Evolutionary conservation across 2,113 vertebrate species (phyloP).

Genomic region (Thinocorus orbignyianus): DNA sequence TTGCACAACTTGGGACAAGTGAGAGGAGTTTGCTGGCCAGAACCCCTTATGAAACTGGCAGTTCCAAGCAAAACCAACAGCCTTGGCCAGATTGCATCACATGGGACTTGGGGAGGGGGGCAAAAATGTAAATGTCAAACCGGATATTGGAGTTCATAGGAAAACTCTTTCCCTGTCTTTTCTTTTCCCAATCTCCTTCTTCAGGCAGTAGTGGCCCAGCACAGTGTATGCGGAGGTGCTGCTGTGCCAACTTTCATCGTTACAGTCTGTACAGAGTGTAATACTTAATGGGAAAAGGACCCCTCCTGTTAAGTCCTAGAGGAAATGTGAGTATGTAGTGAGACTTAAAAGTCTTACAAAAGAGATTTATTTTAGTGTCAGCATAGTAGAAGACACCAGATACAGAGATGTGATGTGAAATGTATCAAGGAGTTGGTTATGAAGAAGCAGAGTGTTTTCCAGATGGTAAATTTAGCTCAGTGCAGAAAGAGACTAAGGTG

Average conservation of each 20-base stretch:
- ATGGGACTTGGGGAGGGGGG: not conserved
- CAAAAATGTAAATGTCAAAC: not conserved
- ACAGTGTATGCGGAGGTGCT: not conserved
- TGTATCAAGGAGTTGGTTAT: not conserved
- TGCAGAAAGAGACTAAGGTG: not conserved
- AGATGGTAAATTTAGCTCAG: not conserved
- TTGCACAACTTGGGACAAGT: not conserved
- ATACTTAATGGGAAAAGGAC: not conserved
- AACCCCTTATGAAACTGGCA: not conserved
- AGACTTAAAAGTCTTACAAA: not conserved
- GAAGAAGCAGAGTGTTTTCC: not conserved
- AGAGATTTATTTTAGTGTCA: not conserved
- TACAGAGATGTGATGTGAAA: not conserved
- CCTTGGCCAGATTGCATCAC: not conserved
- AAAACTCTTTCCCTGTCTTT: not conserved
- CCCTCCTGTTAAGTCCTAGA: not conserved
- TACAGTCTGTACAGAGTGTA: not conserved
- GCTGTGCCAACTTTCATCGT: rapidly evolving
- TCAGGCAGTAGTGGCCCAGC: not conserved
- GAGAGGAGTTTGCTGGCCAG: not conserved
- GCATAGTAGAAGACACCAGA: not conserved
- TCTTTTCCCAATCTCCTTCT: not conserved
- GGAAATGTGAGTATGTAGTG: not conserved
- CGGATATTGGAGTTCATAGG: not conserved
- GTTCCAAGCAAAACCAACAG: not conserved